Conservation (phyloP, 2,797 vertebrate species). For the Masticophis lateralis region DNA sequence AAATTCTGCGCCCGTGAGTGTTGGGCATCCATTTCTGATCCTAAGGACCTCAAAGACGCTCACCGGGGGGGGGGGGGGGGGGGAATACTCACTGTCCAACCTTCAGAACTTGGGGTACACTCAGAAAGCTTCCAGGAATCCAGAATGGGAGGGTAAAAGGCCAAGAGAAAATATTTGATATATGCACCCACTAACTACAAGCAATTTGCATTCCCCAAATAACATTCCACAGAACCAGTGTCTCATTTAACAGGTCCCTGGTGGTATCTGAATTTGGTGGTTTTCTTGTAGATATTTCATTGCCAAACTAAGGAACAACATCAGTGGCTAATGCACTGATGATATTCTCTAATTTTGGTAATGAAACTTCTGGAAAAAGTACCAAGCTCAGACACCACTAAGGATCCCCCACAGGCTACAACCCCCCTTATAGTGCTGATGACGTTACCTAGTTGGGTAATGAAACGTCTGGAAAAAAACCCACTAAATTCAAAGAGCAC, state of each 20-base stretch:
- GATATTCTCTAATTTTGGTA: neutral
- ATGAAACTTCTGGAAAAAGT: neutral
- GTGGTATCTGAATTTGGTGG: neutral
- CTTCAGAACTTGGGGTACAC: neutral
- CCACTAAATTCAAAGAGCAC: neutral
- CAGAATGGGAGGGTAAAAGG: neutral
- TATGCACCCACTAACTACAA: neutral
- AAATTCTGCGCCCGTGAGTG: neutral
- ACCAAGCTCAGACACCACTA: neutral
- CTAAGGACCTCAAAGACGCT: neutral
- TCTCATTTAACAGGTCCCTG: neutral
- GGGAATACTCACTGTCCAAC: neutral
- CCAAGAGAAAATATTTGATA: neutral
- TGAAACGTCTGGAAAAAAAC: neutral
- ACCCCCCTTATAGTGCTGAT: neutral
- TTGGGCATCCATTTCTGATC: neutral
- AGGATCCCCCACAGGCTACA: neutral
- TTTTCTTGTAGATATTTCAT: neutral
- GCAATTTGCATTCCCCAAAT: neutral
- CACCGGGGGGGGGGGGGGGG: fast-evolving
- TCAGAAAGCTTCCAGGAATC: neutral
- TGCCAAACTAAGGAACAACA: neutral
- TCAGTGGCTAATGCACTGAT: neutral
- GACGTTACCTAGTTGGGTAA: neutral
- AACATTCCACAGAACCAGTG: neutral